Evolutionary conservation across 1,140 invertebrate species (phyloP).

Genomic region (Pogonomyrmex californicus): DNA sequence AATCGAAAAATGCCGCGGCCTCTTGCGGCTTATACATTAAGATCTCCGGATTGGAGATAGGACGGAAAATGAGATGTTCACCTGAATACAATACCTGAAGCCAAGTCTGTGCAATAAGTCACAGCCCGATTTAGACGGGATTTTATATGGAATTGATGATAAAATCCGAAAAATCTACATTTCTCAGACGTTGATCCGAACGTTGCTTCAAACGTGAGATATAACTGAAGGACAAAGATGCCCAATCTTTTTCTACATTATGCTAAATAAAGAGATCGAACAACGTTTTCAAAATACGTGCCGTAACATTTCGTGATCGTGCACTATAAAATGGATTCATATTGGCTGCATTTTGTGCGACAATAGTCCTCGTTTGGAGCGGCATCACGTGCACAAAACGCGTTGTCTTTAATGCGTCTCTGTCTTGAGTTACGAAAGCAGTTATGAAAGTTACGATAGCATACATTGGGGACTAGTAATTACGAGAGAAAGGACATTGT

Average conservation of each 20-base stretch:
- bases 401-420: background rate
- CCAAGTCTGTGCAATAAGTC: background rate
- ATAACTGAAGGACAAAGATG: background rate
- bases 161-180: background rate
- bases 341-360: conserved; percentile 9
- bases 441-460: conserved; percentile 14
- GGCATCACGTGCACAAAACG: conserved; percentile 16
- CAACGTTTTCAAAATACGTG: background rate
- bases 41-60: background rate
- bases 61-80: background rate
- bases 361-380: background rate
- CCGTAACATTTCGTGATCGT: conserved; percentile 4
- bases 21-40: background rate
- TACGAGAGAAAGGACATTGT: background rate
- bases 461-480: background rate
- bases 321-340: conserved; percentile 12
- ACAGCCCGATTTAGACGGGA: background rate
- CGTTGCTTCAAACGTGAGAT: too few species aligned
- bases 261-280: background rate
- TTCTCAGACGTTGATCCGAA: background rate
- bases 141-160: background rate
- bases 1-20: background rate
- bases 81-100: background rate
- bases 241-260: background rate
- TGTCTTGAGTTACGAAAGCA: background rate